phyloP scores from a whole-genome alignment of 2,888 invertebrate genomes.

The Nezara viridula region DNA sequence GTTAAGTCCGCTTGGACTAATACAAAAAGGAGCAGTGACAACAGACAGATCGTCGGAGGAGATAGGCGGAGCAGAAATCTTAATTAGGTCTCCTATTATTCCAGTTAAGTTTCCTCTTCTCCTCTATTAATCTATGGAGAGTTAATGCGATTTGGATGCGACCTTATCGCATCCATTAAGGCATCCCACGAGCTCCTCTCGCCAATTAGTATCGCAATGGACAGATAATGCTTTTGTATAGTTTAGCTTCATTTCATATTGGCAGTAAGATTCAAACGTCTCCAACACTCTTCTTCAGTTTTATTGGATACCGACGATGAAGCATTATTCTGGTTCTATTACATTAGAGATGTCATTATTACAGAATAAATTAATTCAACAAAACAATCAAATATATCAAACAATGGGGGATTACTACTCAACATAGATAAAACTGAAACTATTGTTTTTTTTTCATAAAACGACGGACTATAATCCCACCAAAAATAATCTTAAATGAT shows the following conservation, averaged over 20 bases:
- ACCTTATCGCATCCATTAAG: conserved; percentile 17
- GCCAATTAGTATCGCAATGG: background rate
- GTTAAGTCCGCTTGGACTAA: background rate
- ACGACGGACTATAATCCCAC: no score
- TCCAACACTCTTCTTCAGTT: no score
- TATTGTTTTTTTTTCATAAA: no score
- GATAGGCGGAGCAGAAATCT: conserved; percentile 25
- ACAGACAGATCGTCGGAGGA: background rate
- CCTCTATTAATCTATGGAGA: conserved; percentile 19
- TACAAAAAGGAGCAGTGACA: conserved; percentile 40
- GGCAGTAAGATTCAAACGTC: background rate
- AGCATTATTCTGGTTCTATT: no score
- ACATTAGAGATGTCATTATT: no score
- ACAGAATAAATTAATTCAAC: no score
- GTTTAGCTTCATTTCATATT: background rate
- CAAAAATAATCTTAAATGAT: no score
- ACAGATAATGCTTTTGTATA: background rate
- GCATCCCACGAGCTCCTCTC: conserved; percentile 2
- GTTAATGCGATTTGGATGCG: conserved; percentile 25
- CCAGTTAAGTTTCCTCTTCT: conserved; percentile 17
- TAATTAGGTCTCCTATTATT: conserved; percentile 46
- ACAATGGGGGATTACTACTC: no score
- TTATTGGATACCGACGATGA: no score
- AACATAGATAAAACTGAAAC: no score
- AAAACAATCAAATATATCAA: no score